These are phyloP conservation scores for Acronicta leporina DNA, from an alignment of 2,888 invertebrate species.

Conservation along the genomic window DNA sequence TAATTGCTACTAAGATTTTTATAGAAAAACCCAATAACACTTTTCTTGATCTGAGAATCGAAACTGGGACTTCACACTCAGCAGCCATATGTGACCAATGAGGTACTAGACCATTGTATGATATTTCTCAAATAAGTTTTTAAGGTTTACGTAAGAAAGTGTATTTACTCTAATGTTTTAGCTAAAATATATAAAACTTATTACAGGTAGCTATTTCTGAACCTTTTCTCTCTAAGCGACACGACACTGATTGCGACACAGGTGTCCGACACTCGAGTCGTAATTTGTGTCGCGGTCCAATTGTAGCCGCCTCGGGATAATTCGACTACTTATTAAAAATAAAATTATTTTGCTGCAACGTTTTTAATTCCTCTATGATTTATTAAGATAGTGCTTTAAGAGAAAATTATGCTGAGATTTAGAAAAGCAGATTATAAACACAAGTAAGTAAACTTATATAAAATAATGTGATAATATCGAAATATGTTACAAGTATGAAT, in stretches of 20 bases:
- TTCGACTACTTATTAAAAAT: constrained; percentile 34
- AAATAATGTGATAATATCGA: too few species aligned
- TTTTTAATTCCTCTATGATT: not conserved
- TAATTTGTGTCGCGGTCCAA: constrained; percentile 45
- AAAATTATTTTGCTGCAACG: constrained; percentile 13
- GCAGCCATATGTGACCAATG: too few species aligned
- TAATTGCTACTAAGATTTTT: too few species aligned
- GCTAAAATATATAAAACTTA: not conserved
- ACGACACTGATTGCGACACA: constrained; percentile 42
- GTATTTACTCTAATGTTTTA: too few species aligned
- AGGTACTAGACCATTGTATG: too few species aligned
- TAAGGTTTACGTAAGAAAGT: not conserved
- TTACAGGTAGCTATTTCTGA: constrained; percentile 17
- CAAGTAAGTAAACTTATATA: too few species aligned
- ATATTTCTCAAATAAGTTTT: not conserved
- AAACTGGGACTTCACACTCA: too few species aligned
- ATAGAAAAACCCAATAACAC: too few species aligned
- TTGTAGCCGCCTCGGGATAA: constrained; percentile 33
- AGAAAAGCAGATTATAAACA: too few species aligned
- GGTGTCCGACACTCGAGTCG: constrained; percentile 40
- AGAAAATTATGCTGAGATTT: not conserved
- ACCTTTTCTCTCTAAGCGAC: constrained; percentile 21
- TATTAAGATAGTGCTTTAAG: not conserved
- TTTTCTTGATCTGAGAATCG: too few species aligned
- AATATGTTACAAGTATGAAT: too few species aligned